Conservation (phyloP, 2,797 vertebrate genomes). For the Pseudochirops cupreus region DNA sequence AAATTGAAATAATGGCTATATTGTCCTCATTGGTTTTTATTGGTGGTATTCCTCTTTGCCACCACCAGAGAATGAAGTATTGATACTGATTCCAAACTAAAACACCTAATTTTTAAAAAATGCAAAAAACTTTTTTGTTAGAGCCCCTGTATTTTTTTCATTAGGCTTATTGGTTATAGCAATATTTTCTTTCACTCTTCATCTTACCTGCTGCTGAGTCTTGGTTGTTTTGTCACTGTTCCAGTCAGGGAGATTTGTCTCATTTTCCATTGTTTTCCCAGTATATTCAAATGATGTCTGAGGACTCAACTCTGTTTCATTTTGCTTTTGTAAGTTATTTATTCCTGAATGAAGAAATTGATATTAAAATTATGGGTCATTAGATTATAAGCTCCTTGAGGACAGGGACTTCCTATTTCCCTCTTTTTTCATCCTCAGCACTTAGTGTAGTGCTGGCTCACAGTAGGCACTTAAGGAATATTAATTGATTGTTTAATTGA, state of each 20-base stretch:
- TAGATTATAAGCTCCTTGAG: neutral
- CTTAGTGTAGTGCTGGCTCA: neutral
- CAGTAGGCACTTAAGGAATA: neutral
- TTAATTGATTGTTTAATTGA: constrained; percentile 12
- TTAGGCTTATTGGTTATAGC: neutral
- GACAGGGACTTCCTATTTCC: neutral
- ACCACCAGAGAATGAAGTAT: neutral
- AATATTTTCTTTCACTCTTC: neutral
- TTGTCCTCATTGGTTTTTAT: neutral
- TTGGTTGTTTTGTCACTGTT: constrained; percentile 60
- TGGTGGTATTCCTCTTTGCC: neutral
- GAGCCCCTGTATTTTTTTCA: neutral
- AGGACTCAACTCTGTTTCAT: constrained; percentile 80
- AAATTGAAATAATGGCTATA: neutral
- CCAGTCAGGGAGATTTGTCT: constrained; percentile 79
- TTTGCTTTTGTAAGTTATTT: constrained; percentile 86
- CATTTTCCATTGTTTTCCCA: constrained; percentile 78
- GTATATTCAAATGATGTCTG: constrained; percentile 81
- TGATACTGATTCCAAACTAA: constrained; percentile 18
- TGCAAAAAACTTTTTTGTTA: neutral
- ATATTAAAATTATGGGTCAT: neutral
- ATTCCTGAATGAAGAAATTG: constrained; percentile 85
- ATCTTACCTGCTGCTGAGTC: constrained; percentile 82
- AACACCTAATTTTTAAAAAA: neutral
- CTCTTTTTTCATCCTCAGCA: neutral